Evolutionary conservation across 2,113 vertebrate species (phyloP).

Genomic region (Esox niger): DNA sequence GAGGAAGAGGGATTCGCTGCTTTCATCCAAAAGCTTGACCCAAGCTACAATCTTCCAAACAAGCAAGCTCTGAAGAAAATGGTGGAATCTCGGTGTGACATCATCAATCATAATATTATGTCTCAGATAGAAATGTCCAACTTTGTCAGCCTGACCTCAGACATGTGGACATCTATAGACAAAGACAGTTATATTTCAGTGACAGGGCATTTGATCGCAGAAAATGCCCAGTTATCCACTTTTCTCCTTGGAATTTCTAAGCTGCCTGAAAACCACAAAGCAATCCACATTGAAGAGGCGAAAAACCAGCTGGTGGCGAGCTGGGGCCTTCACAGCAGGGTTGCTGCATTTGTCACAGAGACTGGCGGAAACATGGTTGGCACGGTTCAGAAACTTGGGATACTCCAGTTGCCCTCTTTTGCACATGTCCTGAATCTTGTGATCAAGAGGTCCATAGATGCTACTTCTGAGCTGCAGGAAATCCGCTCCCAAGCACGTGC

Average conservation of each 20-base stretch:
- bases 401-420: conserved; percentile 7
- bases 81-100: conserved; percentile 2
- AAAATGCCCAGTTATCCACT: conserved; percentile 3
- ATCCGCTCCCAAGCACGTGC: background rate
- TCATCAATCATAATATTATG: background rate
- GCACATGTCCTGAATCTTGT: conserved; percentile 11
- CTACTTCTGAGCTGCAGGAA: conserved; percentile 9
- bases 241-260: conserved; percentile 17
- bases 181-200: conserved; percentile 19
- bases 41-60: conserved; percentile 8
- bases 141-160: conserved; percentile 21
- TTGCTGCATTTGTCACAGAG: conserved; percentile 6
- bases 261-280: background rate
- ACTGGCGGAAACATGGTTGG: conserved; percentile 1
- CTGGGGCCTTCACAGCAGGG: conserved; percentile 4
- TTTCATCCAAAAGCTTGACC: conserved; percentile 14
- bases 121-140: background rate
- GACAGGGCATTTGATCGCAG: conserved; percentile 25
- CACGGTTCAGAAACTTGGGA: background rate
- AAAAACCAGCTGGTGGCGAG: background rate
- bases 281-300: conserved; percentile 5
- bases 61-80: conserved; percentile 5
- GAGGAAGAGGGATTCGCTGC: conserved; percentile 18
- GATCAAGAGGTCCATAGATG: conserved; percentile 8
- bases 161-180: conserved; percentile 25